These are phyloP conservation scores for Cheilosia urbana DNA, from an alignment of 2,888 invertebrate species.

Conservation along the genomic window DNA sequence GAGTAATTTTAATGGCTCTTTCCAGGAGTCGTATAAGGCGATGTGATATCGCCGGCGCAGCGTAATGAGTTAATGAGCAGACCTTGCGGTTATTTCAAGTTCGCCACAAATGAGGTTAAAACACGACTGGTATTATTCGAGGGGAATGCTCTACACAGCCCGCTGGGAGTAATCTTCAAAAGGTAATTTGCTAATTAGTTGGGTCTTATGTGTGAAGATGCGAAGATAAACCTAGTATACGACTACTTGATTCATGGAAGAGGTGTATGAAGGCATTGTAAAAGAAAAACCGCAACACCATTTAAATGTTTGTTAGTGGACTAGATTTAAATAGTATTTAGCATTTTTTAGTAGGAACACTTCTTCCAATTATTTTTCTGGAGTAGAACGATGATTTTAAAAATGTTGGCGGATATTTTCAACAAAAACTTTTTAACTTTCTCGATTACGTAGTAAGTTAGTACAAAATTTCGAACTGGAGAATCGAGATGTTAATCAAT, in stretches of 20 bases:
- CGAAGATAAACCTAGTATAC: neutral
- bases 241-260: neutral
- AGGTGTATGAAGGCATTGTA: neutral
- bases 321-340: too few species aligned
- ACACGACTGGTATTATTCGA: constrained; percentile 27
- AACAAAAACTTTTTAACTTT: too few species aligned
- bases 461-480: too few species aligned
- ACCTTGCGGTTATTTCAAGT: constrained; percentile 61
- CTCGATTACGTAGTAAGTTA: too few species aligned
- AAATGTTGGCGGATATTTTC: too few species aligned
- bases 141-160: constrained; percentile 1
- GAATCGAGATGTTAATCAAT: too few species aligned
- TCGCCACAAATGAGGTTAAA: constrained; percentile 48
- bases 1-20: constrained; percentile 71
- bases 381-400: too few species aligned
- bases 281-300: neutral
- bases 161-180: constrained; percentile 58
- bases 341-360: too few species aligned
- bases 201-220: constrained; percentile 11
- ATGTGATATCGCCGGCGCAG: constrained; percentile 21
- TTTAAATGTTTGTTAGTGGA: too few species aligned
- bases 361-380: too few species aligned
- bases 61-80: constrained; percentile 53
- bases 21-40: constrained; percentile 26
- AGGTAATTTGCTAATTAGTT: constrained; percentile 72